These are phyloP conservation scores for Atractosteus spatula DNA, from an alignment of 2,113 vertebrate species.

Conservation along the genomic window DNA sequence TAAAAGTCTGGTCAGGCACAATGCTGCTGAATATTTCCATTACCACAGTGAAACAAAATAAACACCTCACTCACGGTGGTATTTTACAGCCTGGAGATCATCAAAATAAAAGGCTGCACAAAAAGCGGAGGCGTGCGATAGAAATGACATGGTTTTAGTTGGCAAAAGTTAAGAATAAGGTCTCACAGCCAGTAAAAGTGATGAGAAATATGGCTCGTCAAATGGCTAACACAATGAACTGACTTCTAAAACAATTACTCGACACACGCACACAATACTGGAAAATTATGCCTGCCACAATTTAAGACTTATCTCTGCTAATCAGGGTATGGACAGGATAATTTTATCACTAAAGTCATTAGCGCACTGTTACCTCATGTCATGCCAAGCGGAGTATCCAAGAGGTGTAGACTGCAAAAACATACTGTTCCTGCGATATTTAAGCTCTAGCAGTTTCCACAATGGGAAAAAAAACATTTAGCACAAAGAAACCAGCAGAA, in stretches of 20 bases:
- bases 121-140: neutral
- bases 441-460: no score
- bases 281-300: neutral
- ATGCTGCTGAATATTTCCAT: no score
- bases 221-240: no score
- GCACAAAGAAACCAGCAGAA: no score
- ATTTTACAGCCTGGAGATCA: neutral
- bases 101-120: neutral
- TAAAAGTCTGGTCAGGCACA: no score
- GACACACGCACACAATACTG: neutral
- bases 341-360: neutral
- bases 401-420: neutral
- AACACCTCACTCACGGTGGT: neutral
- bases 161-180: conserved; percentile 1
- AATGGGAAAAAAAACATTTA: no score
- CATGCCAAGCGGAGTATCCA: neutral
- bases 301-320: neutral
- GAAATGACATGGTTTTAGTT: neutral
- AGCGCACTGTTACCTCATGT: neutral
- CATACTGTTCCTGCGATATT: no score
- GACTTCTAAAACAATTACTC: neutral
- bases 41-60: no score
- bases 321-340: neutral
- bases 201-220: no score
- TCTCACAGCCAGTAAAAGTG: no score